phyloP scores from a whole-genome alignment of 2,888 invertebrate genomes.

The Temnothorax ravouxi region DNA sequence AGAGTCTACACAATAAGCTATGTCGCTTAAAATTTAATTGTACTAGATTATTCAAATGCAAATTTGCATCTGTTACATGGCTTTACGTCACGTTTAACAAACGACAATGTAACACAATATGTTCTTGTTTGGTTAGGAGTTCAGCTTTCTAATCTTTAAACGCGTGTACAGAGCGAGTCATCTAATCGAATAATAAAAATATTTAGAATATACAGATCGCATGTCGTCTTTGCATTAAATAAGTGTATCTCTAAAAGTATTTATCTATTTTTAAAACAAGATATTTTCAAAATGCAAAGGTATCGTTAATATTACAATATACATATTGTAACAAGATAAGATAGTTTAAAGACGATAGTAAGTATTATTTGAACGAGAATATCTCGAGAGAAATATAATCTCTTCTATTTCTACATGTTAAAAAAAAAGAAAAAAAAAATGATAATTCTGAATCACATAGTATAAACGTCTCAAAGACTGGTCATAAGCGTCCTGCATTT shows the following conservation, averaged over 20 bases:
- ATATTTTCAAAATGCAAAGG: neutral
- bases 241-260: neutral
- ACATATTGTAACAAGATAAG: neutral
- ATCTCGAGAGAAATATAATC: neutral
- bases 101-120: conserved; percentile 4
- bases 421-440: neutral
- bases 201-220: conserved; percentile 18
- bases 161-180: neutral
- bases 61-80: conserved; percentile 1
- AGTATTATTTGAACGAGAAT: neutral
- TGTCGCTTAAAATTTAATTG: conserved; percentile 12
- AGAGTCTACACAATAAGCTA: neutral
- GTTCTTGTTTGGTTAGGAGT: neutral
- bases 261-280: neutral
- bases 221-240: neutral
- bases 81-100: neutral
- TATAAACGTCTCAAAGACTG: neutral
- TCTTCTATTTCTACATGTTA: neutral
- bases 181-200: conserved; percentile 5
- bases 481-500: neutral
- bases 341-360: neutral
- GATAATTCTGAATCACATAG: neutral
- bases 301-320: neutral
- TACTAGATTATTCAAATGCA: conserved; percentile 17
- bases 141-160: conserved; percentile 26